phyloP scores from a whole-genome alignment of 2,797 vertebrate genomes.

The Crypturellus tataupa region DNA sequence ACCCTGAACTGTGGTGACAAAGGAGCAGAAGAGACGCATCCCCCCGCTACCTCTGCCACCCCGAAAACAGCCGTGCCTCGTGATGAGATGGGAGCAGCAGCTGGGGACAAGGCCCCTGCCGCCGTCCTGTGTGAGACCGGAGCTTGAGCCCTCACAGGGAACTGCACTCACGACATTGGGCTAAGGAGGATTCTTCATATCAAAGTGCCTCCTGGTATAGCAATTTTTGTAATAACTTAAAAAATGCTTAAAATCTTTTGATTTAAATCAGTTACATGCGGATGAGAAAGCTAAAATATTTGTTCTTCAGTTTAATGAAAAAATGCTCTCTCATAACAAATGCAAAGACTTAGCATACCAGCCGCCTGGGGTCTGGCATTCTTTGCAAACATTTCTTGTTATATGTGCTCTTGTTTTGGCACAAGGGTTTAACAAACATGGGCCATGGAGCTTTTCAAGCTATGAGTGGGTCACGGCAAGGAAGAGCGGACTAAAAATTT shows the following conservation, averaged over 20 bases:
- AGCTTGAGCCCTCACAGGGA: background rate
- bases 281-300: slow-evolving; percentile 5
- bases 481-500: background rate
- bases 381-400: background rate
- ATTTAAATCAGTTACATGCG: background rate
- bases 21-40: background rate
- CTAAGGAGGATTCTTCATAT: background rate
- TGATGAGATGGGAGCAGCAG: background rate
- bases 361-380: accelerated
- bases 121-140: background rate
- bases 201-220: background rate
- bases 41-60: background rate
- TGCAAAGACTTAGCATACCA: background rate
- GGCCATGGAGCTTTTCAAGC: background rate
- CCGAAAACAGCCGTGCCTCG: background rate
- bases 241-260: background rate
- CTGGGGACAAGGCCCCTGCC: background rate
- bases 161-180: background rate
- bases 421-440: background rate
- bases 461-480: background rate
- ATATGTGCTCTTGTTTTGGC: background rate
- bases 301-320: background rate
- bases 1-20: background rate
- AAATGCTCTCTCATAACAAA: background rate
- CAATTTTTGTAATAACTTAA: background rate